Evolutionary conservation across 2,113 vertebrate species (phyloP), one percentile per base, ranked within the genome.

Genomic region (Daphoenositta chrysoptera): DNA sequence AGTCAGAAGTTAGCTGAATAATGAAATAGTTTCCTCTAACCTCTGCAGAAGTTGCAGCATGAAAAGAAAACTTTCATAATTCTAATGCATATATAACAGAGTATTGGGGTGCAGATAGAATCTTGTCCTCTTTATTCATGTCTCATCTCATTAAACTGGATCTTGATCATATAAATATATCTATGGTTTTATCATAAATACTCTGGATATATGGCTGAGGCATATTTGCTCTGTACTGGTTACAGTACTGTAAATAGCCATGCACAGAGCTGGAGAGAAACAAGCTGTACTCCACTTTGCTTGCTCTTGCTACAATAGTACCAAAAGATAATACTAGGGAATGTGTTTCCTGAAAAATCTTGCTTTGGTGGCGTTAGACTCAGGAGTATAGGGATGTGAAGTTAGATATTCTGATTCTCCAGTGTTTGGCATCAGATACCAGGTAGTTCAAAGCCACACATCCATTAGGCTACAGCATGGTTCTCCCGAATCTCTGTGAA

Each of bases 1-100:
- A 10, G 37, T 71, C 81, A 94, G 45, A 94, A 69, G 13, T 72
- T 92, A 42, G 11, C 78, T 90, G 54, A 90, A 47, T 95, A 94
- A 81, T 70, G 68, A 89, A 68, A 30, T 39, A 31, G 10, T 58
- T 96, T 78, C 50, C 9, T 70, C 53, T 75, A 72, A 77, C n/a
- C 28, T 77, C 54, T 77, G 66, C 12, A 83, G 47, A 69, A 90
- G 45, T 65, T 80, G 26, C 24, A 86, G 19, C 23, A 61, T 71
- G 61, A 10, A 58, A 72, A 57, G 63, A n/a, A 68, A 76, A 27
- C 14, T 71, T 78, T 7, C 7, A 5, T n/a, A n/a, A 48, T 73
- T 61, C 42, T 73, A 61, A 45, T 70, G 39, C 35, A 26, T 70
- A 11, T 31, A 27, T 77, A 73, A 54, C 30, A 65, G 16, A 54